phyloP scores from a whole-genome alignment of 2,888 invertebrate genomes.

The Phania funesta region DNA sequence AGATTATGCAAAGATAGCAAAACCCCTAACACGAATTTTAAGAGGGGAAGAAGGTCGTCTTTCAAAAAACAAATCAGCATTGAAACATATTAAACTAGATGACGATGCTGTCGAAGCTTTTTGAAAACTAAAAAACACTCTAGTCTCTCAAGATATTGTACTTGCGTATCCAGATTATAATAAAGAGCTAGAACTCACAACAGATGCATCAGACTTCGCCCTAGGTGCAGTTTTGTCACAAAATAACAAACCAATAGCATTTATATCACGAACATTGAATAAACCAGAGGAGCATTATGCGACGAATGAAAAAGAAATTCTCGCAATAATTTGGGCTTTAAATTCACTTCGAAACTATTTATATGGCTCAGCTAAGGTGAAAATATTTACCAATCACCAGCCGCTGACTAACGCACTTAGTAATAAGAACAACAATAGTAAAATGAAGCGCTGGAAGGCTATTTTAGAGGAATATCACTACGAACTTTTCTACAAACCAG shows the following conservation, averaged over 20 bases:
- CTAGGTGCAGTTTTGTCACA: slow-evolving; percentile 14
- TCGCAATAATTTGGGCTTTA: slow-evolving; percentile 33
- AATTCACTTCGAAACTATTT: slow-evolving; percentile 25
- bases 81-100: not conserved
- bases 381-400: slow-evolving; percentile 43
- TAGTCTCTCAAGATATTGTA: slow-evolving; percentile 6
- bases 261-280: slow-evolving; percentile 39
- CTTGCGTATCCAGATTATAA: slow-evolving; percentile 14
- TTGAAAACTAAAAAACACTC: not conserved
- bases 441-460: no score
- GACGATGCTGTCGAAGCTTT: slow-evolving; percentile 2
- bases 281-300: slow-evolving; percentile 31
- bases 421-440: no score
- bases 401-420: slow-evolving; percentile 5
- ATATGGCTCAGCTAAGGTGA: slow-evolving; percentile 26
- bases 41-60: slow-evolving; percentile 34
- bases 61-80: slow-evolving; percentile 13
- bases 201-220: not conserved
- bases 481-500: no score
- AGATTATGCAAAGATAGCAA: no score
- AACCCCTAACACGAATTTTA: slow-evolving; percentile 44
- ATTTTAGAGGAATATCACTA: no score
- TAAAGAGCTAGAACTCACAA: slow-evolving; percentile 15
- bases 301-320: slow-evolving; percentile 36
- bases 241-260: slow-evolving; percentile 17